Evolutionary conservation across 2,113 vertebrate genomes (phyloP), one percentile per base, ranked within the genome.

Genomic region (Plotosus lineatus): DNA sequence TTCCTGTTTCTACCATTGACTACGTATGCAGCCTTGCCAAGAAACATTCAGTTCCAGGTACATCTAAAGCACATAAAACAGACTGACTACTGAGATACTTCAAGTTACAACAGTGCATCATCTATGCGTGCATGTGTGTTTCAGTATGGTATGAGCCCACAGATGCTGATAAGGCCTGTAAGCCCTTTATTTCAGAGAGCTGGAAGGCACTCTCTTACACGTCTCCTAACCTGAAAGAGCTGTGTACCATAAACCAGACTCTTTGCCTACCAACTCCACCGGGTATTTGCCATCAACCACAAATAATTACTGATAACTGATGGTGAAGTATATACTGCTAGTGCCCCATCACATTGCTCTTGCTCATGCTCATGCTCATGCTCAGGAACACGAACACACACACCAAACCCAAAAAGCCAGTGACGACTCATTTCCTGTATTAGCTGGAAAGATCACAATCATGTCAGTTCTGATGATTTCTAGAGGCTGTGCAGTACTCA

Each of bases 131-230:
- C 46, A 21, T 88, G 46, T 88, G 77, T 88, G 21, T 91, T 88
- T 77, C 89, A 97, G 96, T 97, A 85, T 97, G 94, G 92, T 97
- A 93, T 36, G 96, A 97, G 87, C 96, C 96, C 0, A 96, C 96
- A 3, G 94, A 96, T 88, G 85, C 91, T 82, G 92, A 93, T 85
- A 96, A 96, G 84, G 95, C 95, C 26, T 90, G 91, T 11, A 97
- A 96, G 87, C 95, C 96, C 0, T 97, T 97, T 84, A 88, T 95
- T 65, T 95, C 95, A 38, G 94, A 96, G 55, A 92, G 93, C 90
- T 97, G 96, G 95, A 97, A 93, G 87, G 89, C 87, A 3, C 90
- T 97, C 66, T 90, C 91, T 0, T 97, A 92, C 86, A 91, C 92
- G 36, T 96, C 95, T 26, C 96, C 96, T 82, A 97, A 97, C 79